phyloP scores from a whole-genome alignment of 2,113 vertebrate species.

The Zootoca vivipara region DNA sequence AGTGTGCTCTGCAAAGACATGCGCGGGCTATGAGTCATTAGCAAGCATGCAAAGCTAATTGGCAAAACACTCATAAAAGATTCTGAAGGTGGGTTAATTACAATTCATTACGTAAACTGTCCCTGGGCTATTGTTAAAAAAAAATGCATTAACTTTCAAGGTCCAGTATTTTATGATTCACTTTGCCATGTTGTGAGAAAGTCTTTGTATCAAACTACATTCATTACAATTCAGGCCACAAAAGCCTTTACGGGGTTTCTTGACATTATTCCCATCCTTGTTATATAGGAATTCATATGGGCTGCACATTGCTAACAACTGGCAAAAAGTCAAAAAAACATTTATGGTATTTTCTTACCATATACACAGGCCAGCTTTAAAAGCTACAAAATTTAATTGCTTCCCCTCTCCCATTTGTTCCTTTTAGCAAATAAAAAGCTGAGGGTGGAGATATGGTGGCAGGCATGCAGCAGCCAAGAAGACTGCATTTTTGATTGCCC shows the following conservation, averaged over 20 bases:
- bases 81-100: conserved; percentile 88
- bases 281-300: conserved; percentile 84
- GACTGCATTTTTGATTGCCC: background rate
- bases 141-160: conserved; percentile 83
- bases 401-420: conserved; percentile 67
- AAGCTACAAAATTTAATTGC: conserved; percentile 66
- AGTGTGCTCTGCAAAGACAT: conserved; percentile 78
- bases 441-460: background rate
- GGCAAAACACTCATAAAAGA: conserved; percentile 84
- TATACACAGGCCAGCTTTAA: conserved; percentile 69
- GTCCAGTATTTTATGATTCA: conserved; percentile 86
- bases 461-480: background rate
- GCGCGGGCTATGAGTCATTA: conserved; percentile 82
- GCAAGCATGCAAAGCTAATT: conserved; percentile 83
- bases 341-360: conserved; percentile 81
- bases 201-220: conserved; percentile 85
- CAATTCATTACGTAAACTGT: conserved; percentile 85
- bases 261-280: conserved; percentile 78
- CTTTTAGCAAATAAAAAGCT: conserved; percentile 22
- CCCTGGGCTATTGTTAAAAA: conserved; percentile 85
- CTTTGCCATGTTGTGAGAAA: conserved; percentile 86
- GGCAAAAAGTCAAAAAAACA: conserved; percentile 80
- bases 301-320: conserved; percentile 84
- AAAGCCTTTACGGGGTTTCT: conserved; percentile 84
- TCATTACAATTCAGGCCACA: conserved; percentile 84